phyloP scores from a whole-genome alignment of 37 sponge, comb jelly and placozoan species.

The Theonella swinhoei region DNA sequence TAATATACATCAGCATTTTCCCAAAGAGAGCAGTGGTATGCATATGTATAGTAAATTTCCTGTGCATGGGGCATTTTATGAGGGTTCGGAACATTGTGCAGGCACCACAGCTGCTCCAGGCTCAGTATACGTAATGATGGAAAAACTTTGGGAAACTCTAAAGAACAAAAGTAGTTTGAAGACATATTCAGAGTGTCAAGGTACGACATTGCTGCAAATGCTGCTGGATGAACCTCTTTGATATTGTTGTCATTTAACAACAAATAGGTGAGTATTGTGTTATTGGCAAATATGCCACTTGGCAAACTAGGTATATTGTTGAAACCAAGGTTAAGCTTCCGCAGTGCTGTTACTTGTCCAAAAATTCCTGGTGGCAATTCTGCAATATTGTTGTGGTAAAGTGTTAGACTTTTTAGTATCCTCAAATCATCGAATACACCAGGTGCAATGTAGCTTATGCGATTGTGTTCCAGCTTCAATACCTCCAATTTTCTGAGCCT shows the following conservation, averaged over 20 bases:
- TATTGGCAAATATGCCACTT: background rate
- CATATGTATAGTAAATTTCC: constrained; percentile 49
- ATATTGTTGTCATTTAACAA: constrained; percentile 52
- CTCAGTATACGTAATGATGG: constrained; percentile 24
- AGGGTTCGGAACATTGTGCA: constrained; percentile 26
- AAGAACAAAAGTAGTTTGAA: constrained; percentile 20
- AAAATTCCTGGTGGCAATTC: constrained; percentile 35
- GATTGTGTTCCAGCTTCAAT: constrained; percentile 16
- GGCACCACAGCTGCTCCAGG: constrained; percentile 16
- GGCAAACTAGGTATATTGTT: constrained; percentile 26
- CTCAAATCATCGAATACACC: background rate
- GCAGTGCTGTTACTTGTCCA: background rate
- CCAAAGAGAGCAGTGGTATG: constrained; percentile 78
- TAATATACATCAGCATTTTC: background rate
- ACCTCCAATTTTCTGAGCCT: background rate
- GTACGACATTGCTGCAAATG: constrained; percentile 28
- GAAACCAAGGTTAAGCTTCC: background rate
- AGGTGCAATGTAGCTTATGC: constrained; percentile 2
- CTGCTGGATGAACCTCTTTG: background rate
- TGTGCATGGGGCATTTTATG: background rate
- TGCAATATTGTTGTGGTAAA: constrained; percentile 39
- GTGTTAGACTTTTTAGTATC: background rate
- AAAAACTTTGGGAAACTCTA: constrained; percentile 44
- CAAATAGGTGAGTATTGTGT: background rate
- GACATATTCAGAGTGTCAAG: constrained; percentile 53